Evolutionary conservation across 2,888 invertebrate species (phyloP), one percentile per base, ranked within the genome.

Genomic region (Caradrina kadenii): DNA sequence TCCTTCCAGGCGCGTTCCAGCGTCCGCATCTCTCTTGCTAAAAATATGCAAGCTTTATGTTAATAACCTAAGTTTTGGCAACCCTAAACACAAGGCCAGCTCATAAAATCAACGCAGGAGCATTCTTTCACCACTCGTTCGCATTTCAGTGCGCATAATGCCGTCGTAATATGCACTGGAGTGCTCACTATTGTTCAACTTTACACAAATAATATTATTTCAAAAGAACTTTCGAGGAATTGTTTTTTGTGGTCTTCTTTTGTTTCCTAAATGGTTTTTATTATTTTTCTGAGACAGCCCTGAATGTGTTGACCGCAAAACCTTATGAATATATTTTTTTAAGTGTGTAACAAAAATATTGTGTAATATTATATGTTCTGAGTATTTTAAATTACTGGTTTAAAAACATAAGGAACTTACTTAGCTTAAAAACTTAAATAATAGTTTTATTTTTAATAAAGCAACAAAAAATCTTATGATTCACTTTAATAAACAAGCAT

Each of bases 121-220:
- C 81, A 82, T 84, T 78, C 69, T 82, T 80, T 75, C 65, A 65
- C 63, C 74, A 81, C 66, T 80, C 81, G 49, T 67, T 76, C 69
- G 52, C 73, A 61, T 79, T 84, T 76, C 71, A 69, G 61, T 21
- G 55, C 63, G 72, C 64, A 79, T 84, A 86, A 86, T 85, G 71
- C 64, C 80, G 71, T 79, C 74, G 63, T 76, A 75, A 79, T 84
- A 85, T 88, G 88, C 86, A 79, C 69, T 69, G 45, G 69, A 82
- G 88, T 86, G 87, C 76, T 59, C 75, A 69, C 83, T 84, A 84
- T 90, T 88, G 86, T 88, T 86, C 82, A 72, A 69, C 54, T 69
- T 79, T 63, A 78, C 63, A 56, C 49, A 63, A 81, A 68, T 56
- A 53, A 31, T 79, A 70, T 67, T 67, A 49, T 65, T 65, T 68